A percentile compares a stretch with the other conserved stretches of the same genome.
Evolutionary conservation across 2,113 vertebrate species (phyloP).

Genomic region (Tragelaphus imberbis): DNA sequence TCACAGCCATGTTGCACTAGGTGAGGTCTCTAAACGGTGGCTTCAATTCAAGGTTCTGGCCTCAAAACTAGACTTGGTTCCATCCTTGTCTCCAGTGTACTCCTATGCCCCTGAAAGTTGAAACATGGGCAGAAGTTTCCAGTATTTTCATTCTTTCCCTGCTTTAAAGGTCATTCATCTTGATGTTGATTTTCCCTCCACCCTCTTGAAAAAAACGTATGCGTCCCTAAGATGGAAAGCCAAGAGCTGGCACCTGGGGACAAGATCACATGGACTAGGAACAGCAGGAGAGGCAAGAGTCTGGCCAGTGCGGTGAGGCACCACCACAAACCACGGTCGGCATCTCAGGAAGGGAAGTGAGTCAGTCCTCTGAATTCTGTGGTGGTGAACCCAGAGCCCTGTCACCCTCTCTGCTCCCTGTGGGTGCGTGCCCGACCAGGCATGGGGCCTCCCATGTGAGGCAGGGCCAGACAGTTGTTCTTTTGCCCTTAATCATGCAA

Average conservation of each 20-base stretch:
- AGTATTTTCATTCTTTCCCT: not conserved
- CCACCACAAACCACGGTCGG: not conserved
- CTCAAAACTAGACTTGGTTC: not conserved
- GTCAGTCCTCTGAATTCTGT: conserved; percentile 43
- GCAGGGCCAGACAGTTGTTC: not conserved
- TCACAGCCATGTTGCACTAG: not conserved
- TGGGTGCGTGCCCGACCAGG: not conserved
- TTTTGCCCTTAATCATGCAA: not conserved
- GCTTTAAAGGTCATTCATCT: conserved; percentile 20
- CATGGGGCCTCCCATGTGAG: not conserved
- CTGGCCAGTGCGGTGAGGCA: not conserved
- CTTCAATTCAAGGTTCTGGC: not conserved
- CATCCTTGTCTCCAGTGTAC: not conserved
- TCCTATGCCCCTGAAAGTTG: not conserved
- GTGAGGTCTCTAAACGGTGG: not conserved
- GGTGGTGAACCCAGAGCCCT: not conserved
- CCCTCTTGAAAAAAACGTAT: not conserved
- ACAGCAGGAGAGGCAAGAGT: not conserved
- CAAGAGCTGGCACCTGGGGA: conserved; percentile 17
- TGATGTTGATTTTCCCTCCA: conserved; percentile 46
- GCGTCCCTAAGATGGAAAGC: not conserved
- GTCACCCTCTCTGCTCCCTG: conserved; percentile 8
- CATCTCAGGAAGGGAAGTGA: conserved; percentile 47
- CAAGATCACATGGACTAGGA: not conserved
- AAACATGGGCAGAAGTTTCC: conserved; percentile 24